phyloP scores from a whole-genome alignment of 2,797 vertebrate species.

The Bradypodion pumilum region DNA sequence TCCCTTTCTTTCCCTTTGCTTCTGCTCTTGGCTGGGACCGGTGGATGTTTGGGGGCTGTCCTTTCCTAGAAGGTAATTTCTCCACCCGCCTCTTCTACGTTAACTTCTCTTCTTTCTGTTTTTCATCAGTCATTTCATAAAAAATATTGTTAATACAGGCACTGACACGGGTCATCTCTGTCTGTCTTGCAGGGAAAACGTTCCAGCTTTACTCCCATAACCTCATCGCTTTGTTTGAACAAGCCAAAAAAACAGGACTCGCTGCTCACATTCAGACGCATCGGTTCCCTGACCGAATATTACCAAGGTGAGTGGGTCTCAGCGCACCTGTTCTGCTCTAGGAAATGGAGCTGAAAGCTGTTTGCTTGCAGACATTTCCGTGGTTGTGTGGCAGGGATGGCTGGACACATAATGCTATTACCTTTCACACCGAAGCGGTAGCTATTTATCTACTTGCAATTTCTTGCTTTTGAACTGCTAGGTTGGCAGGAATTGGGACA shows the following conservation, averaged over 20 bases:
- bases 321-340: neutral
- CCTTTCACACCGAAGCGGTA: too few relatives aligned
- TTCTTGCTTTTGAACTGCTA: too few relatives aligned
- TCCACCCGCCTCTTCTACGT: neutral
- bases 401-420: too few relatives aligned
- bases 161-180: too few relatives aligned
- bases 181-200: slow-evolving; percentile 86
- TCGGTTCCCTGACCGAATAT: slow-evolving; percentile 93
- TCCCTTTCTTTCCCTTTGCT: slow-evolving; percentile 76
- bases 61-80: slow-evolving; percentile 93
- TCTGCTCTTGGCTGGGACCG: slow-evolving; percentile 77
- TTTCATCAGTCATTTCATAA: slow-evolving; percentile 9
- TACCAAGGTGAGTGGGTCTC: slow-evolving; percentile 78
- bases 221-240: slow-evolving; percentile 96
- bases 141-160: too few relatives aligned
- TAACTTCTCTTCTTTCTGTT: slow-evolving; percentile 8
- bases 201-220: slow-evolving; percentile 98
- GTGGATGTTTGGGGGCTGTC: slow-evolving; percentile 74
- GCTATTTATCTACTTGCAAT: too few relatives aligned
- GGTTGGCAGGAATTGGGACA: too few relatives aligned
- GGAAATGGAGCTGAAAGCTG: neutral
- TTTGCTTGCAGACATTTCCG: too few relatives aligned
- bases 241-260: slow-evolving; percentile 95
- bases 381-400: too few relatives aligned
- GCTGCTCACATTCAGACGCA: slow-evolving; percentile 96